Evolutionary conservation across 2,113 vertebrate species (phyloP).

Genomic region (Xenotilapia flavipinnis): DNA sequence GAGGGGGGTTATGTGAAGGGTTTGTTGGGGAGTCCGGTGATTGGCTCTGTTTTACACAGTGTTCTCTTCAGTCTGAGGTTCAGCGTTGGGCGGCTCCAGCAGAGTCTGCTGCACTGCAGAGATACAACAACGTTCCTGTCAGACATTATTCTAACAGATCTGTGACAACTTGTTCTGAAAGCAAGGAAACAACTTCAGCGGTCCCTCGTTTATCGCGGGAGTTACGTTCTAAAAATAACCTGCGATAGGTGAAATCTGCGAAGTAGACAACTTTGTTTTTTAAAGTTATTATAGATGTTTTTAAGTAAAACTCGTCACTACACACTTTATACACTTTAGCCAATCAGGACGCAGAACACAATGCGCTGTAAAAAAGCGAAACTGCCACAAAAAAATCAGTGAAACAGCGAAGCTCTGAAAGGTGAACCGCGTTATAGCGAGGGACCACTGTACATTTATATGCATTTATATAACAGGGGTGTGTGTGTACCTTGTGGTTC

Average conservation of each 20-base stretch:
- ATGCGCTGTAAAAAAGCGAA: too few species aligned
- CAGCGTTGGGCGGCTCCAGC: slow-evolving; percentile 73
- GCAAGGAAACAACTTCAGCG: not conserved
- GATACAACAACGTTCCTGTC: not conserved
- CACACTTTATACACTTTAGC: not conserved
- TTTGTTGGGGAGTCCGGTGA: not conserved
- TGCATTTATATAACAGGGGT: not conserved
- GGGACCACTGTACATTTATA: not conserved
- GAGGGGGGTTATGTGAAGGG: not conserved
- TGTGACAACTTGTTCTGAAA: not conserved
- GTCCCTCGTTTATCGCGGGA: not conserved
- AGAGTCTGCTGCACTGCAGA: slow-evolving; percentile 77
- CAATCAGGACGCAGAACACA: too few species aligned
- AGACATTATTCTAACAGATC: not conserved
- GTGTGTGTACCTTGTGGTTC: slow-evolving; percentile 83
- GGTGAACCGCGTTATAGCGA: not conserved
- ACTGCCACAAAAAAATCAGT: too few species aligned
- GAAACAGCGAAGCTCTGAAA: fast-evolving
- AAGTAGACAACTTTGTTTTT: not conserved
- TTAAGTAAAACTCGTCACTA: not conserved
- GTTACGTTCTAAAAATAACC: not conserved
- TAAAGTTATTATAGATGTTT: not conserved
- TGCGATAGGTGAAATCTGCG: not conserved
- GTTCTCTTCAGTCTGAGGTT: slow-evolving; percentile 69
- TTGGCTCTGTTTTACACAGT: slow-evolving; percentile 34